phyloP scores from a whole-genome alignment of 2,113 vertebrate genomes.

The Gambusia affinis region DNA sequence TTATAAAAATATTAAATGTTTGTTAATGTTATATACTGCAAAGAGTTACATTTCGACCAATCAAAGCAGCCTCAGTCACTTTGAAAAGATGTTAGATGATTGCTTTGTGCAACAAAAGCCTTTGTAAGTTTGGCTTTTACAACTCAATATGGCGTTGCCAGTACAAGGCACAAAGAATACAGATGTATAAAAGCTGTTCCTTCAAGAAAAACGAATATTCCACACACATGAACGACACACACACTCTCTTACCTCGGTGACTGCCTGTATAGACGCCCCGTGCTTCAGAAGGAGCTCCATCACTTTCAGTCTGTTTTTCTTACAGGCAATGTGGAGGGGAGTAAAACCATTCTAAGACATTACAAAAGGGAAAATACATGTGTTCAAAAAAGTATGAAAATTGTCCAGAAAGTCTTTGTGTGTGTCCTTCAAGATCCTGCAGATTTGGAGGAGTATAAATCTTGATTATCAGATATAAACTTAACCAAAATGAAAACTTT shows the following conservation, averaged over 20 bases:
- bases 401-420: slow-evolving; percentile 4
- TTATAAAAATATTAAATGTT: too few relatives aligned
- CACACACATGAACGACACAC: background rate
- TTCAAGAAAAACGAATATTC: background rate
- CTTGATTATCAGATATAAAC: slow-evolving; percentile 54
- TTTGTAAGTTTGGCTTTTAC: background rate
- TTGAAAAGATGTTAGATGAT: too few relatives aligned
- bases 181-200: background rate
- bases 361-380: slow-evolving; percentile 7
- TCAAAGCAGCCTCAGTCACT: too few relatives aligned
- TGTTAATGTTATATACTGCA: too few relatives aligned
- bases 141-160: background rate
- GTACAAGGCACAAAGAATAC: background rate
- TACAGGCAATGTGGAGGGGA: slow-evolving; percentile 97
- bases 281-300: slow-evolving; percentile 98
- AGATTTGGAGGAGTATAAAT: slow-evolving; percentile 27
- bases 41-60: too few relatives aligned
- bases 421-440: slow-evolving; percentile 9
- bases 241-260: slow-evolving; percentile 87
- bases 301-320: slow-evolving; percentile 98
- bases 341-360: slow-evolving; percentile 95
- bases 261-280: slow-evolving; percentile 95
- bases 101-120: background rate
- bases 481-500: slow-evolving; percentile 30
- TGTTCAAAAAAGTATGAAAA: background rate